These are phyloP conservation scores for Ictalurus punctatus DNA, from an alignment of 2,113 vertebrate genomes.

Conservation along the genomic window DNA sequence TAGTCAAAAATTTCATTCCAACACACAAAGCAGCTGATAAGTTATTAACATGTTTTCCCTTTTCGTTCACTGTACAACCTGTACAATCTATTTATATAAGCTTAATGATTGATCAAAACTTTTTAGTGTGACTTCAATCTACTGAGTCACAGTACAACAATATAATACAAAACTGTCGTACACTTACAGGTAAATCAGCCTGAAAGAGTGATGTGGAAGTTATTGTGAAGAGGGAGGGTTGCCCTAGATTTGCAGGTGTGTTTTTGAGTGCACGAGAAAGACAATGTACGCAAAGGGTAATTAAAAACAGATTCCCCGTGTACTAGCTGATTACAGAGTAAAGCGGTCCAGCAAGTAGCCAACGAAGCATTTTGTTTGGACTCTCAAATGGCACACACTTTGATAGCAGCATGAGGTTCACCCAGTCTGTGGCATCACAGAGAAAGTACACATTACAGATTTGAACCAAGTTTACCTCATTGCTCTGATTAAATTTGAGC, in stretches of 20 bases:
- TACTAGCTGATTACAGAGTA: slow-evolving; percentile 30
- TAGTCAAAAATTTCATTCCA: slow-evolving; percentile 11
- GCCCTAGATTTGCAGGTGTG: slow-evolving; percentile 53
- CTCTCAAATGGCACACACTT: slow-evolving; percentile 13
- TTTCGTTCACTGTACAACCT: slow-evolving; percentile 21
- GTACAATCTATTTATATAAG: slow-evolving; percentile 26
- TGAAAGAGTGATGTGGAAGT: slow-evolving; percentile 37
- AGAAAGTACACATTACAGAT: not conserved
- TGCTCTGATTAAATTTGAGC: slow-evolving; percentile 21
- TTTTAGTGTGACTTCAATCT: slow-evolving; percentile 19
- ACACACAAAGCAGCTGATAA: slow-evolving; percentile 35
- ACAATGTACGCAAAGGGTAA: slow-evolving; percentile 38
- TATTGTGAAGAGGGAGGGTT: slow-evolving; percentile 34
- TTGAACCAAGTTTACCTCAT: not conserved
- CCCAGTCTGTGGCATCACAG: not conserved
- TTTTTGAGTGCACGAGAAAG: slow-evolving; percentile 31
- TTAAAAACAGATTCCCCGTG: slow-evolving; percentile 44
- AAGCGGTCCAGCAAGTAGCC: not conserved
- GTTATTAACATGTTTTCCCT: slow-evolving; percentile 22
- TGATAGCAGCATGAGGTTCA: slow-evolving; percentile 14
- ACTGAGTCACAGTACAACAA: slow-evolving; percentile 35
- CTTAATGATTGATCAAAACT: slow-evolving; percentile 45
- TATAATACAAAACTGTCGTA: slow-evolving; percentile 24
- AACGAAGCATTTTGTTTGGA: slow-evolving; percentile 23
- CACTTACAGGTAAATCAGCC: slow-evolving; percentile 29